Base-by-base conservation (phyloP, 2,888 invertebrate species). In the Euclidia mi region DNA sequence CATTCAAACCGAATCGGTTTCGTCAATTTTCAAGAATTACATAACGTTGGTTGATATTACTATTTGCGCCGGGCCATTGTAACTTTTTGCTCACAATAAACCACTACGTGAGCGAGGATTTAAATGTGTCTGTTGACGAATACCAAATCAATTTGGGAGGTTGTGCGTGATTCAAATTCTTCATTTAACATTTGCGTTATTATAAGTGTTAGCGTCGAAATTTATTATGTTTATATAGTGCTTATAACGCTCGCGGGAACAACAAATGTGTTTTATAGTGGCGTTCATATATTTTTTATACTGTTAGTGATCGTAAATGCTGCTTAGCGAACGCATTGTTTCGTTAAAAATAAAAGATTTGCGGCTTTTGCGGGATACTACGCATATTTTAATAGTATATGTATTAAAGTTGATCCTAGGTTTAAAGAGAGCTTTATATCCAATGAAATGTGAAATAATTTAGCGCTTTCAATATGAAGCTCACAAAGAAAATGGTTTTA, bases 41-140 rank as follows among this genome's bases (percentile, higher is more conserved):
- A 81, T 82, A 87, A 88, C 84, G 80, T 84, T 71, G 64, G 37
- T 67, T 72, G 66, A 84, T 83, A 88, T 89, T 90, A 87, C 89
- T 71, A 74, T 74, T 74, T 84, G 78, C 71, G 71, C 67, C 71
- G 63, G 72, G 73, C 76, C 79, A 85, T 88, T 90, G 88, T 90
- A 91, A 91, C 91, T 90, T 90, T 87, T 86, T 85, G 85, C 85
- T 85, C 88, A 89, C 89, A 90, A 90, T 92, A 91, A 91, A 90
- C 81, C 71, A 64, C 81, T 53, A 90, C 92, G 92, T 93, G 93
- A 89, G 87, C 74, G 47, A 82, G 81, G 78, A 78, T 80, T 84
- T 89, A 90, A 92, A 92, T 90, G 86, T 71, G 78, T 74, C 79
- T 80, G 83, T 89, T 90, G 82, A 78, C 76, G 78, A 63, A 74